Evolutionary conservation across 2,797 vertebrate species (phyloP).

Genomic region (Taeniopygia guttata): DNA sequence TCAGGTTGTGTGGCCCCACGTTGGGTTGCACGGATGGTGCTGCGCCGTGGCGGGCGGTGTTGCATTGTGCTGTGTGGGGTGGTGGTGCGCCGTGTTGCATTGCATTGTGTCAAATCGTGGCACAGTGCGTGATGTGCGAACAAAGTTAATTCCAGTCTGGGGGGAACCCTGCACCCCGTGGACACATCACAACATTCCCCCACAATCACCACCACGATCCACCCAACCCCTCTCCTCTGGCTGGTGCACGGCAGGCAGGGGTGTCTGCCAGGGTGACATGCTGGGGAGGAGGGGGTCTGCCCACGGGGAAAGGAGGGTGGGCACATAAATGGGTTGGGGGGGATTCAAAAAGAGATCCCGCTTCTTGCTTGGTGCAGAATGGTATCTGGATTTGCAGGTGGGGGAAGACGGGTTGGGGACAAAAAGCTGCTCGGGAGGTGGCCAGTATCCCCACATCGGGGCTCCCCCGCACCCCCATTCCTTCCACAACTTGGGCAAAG

Average conservation of each 20-base stretch:
- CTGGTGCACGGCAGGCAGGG: not conserved
- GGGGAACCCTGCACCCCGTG: not conserved
- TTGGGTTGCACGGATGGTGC: not conserved
- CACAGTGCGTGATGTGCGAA: not conserved
- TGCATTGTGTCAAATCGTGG: not conserved
- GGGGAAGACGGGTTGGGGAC: not conserved
- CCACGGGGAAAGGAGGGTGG: not conserved
- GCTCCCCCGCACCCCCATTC: not conserved
- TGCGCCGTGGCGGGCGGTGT: accelerated
- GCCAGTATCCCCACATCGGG: not conserved
- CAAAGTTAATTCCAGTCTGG: constrained; percentile 9
- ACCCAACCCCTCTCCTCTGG: not conserved
- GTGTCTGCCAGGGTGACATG: not conserved
- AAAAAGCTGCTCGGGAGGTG: not conserved
- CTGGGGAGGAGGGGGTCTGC: not conserved
- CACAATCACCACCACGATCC: not conserved
- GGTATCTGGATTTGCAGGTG: not conserved
- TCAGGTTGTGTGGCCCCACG: not conserved
- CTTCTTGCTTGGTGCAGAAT: not conserved
- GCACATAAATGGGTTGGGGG: not conserved
- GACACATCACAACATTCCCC: not conserved
- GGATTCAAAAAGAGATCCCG: not conserved
- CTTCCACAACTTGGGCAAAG: constrained; percentile 8
- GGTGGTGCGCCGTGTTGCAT: not conserved
- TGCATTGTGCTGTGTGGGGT: not conserved